Evolutionary conservation across 1,140 invertebrate species (phyloP).

Genomic region (Bombus confusus): DNA sequence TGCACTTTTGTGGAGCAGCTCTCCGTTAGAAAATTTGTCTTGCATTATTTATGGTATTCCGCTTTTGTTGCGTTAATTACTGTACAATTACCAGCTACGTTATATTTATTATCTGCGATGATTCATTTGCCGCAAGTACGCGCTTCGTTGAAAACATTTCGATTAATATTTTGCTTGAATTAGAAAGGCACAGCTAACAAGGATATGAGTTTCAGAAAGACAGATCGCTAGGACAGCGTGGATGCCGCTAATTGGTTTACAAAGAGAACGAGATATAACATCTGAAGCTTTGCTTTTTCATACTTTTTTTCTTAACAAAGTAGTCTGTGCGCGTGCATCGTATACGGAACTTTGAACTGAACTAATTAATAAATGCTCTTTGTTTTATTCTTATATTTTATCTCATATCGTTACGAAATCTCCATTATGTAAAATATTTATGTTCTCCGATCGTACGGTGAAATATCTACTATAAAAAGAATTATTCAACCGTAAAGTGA

Average conservation of each 20-base stretch:
- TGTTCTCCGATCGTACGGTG: background rate
- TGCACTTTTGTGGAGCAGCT: slow-evolving; percentile 24
- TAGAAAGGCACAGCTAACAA: background rate
- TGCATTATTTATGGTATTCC: background rate
- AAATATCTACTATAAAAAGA: background rate
- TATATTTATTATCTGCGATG: background rate
- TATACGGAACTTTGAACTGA: background rate
- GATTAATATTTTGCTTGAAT: background rate
- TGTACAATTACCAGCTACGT: background rate
- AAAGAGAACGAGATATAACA: background rate
- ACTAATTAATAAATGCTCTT: no score
- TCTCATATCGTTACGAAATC: background rate
- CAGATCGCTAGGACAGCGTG: background rate
- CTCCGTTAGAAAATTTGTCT: slow-evolving; percentile 23
- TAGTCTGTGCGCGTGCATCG: background rate
- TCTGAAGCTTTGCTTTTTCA: background rate
- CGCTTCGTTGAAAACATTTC: no score
- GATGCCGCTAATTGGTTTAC: background rate
- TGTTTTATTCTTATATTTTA: background rate
- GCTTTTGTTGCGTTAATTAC: slow-evolving; percentile 17
- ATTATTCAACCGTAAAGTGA: no score
- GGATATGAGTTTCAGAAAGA: background rate
- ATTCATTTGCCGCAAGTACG: background rate
- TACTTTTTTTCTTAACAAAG: background rate
- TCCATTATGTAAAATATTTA: background rate